Base-by-base conservation (phyloP, 2,113 vertebrate genomes). In the Tupaia tana region DNA sequence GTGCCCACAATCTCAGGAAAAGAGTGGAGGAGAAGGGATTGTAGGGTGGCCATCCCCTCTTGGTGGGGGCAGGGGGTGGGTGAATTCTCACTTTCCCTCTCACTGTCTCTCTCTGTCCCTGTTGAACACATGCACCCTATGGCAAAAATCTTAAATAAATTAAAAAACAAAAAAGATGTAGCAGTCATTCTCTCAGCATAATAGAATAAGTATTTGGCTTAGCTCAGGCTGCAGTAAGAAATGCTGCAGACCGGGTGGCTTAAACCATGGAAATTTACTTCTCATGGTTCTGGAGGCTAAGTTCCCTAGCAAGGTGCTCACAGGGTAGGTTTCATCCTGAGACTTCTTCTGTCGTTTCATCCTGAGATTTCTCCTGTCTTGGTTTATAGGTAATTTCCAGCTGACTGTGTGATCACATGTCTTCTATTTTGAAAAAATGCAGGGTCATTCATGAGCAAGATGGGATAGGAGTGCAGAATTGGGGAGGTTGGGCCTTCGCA, bases 151-250 rank as follows among this genome's bases (percentile, higher is more conserved):
- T 43, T 43, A 43, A 43, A 43, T 43, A 43, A 43, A 43, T 43
- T 43, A 43, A 43, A 43, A 43, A 43, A 43, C 43, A 43, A 43
- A 43, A 43, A 43, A 43, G 43, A 43, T 43, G 43, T 43, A 71
- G 83, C 20, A 66, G 73, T 29, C 54, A 74, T 73, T 95, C 64
- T 86, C 59, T 94, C 69, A 14, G 75, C 93, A 79, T 69, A 75
- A 59, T 89, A 80, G 81, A 56, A 58, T 66, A 61, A 77, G 29
- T 59, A 52, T 81, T 89, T 91, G 9, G 34, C 71, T 90, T 22
- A 87, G 27, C 15, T 70, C 6, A 34, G 63, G 58, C 64, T 82
- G 56, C 34, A 5, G 4, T 56, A 84, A 63, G 70, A n/a, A 84
- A 22, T 31, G 29, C 66, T 29, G 59, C 24, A 61, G 25, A 25